Base-by-base conservation (phyloP, 2,888 invertebrate species). In the Callimorpha dominula region DNA sequence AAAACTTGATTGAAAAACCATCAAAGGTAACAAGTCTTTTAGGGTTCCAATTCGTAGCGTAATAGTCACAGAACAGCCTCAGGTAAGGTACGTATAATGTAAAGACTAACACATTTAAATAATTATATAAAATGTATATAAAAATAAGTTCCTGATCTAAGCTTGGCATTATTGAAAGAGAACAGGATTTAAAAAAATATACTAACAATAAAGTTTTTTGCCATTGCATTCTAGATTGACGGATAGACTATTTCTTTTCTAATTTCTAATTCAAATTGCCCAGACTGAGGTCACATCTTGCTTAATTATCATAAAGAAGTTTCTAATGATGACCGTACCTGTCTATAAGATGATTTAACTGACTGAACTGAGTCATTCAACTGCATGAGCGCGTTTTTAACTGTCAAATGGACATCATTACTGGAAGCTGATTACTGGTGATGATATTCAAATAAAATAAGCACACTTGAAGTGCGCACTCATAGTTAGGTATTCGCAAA, bases 361-460 rank as follows among this genome's bases (percentile, higher is more conserved):
- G 73, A 74, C 73, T 73, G 73, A 77, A 76, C 78, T 78, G 70
- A 82, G 84, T 86, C 85, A 84, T 83, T 86, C 84, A 82, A 83
- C 84, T 81, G 78, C 67, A 76, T 87, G 82, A 84, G 81, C 82
- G 83, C 73, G 81, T 85, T 79, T 57, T 78, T 71, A 66, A 77
- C 76, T 82, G 79, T 79, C 76, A 79, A 80, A 80, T 81, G 77
- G 76, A 68, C 77, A 68, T 81, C 82, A 83, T 86, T 86, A 84
- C 75, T 72, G 74, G 73, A 79, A 78, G 76, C 78, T 87, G 85
- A 89, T 89, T 88, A 88, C 72, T 77, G 78, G 76, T 81, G 86
- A 89, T 89, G 88, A 89, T 88, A 88, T 88, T 88, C 88, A 87
- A 85, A 87, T 87, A 86, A 86, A 79, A 78, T 82, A 84, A 74